Evolutionary conservation across 2,888 invertebrate species (phyloP), one percentile per base, ranked within the genome.

Genomic region (Margaritifera margaritifera): DNA sequence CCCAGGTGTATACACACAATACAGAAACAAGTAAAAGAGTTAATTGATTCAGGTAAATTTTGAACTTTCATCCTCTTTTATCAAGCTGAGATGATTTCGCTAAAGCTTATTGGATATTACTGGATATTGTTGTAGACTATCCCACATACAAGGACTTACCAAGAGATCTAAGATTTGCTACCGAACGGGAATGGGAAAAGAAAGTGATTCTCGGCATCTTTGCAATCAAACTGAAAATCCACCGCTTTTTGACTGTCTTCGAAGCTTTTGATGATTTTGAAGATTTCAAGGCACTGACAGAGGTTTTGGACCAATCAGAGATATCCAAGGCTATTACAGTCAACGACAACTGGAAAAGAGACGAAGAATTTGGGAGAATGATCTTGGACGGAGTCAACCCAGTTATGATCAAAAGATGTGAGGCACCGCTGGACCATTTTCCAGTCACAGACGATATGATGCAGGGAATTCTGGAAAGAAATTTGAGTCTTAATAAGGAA

Each of bases 391-490:
- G n/a, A n/a, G n/a, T n/a, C n/a, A 69, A 73, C 56, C 77, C 77
- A 0, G 68, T 73, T 1, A 55, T 71, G 56, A 72, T 77, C 6
- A 59, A 62, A 22, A 51, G 72, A 11, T 61, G 59, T 20, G 56
- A 54, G 6, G 51, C 53, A 18, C 54, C 59, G 4, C 61, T 74
- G 6, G 31, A 54, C 0, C 66, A 74, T 51, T 74, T 77, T 54
- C 77, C 77, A 27, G 74, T 77, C 15, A 77, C 71, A 1, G 58
- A 70, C n/a, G 74, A 72, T 24, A 66, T 74, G 64, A 72, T 77
- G n/a, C 58, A 56, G n/a, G 57, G 57, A 24, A 56, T 69, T 18
- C 64, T 77, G 11, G 74, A 77, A n/a, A 63, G 77, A 24, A 74
- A 67, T 24, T 24, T 62, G 60, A 24, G 69, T 0, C 55, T 77